These are phyloP conservation scores for Gryllus bimaculatus DNA, from an alignment of 1,140 invertebrate genomes.

Conservation along the genomic window DNA sequence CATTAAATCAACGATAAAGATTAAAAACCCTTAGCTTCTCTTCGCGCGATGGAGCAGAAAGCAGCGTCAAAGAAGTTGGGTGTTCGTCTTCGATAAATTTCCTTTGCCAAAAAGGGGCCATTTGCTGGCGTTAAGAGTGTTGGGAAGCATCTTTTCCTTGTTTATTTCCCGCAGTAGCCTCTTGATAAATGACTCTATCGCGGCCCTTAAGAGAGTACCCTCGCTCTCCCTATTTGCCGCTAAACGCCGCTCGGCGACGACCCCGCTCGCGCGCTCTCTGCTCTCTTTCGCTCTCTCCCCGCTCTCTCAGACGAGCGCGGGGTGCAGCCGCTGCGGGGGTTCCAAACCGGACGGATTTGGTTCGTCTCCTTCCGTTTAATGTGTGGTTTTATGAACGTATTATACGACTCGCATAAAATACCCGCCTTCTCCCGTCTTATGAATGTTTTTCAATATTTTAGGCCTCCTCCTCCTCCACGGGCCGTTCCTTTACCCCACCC, in stretches of 20 bases:
- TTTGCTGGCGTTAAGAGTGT: not conserved
- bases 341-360: no score
- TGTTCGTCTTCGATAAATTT: not conserved
- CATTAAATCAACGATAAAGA: not conserved
- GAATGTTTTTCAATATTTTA: slow-evolving; percentile 6
- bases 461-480: not conserved
- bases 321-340: no score
- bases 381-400: not conserved
- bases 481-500: not conserved
- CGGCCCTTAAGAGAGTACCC: no score
- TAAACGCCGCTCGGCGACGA: no score
- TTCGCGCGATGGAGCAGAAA: not conserved
- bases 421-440: not conserved
- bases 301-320: no score
- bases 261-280: no score
- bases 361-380: not conserved
- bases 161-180: not conserved
- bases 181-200: not conserved
- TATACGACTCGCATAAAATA: not conserved
- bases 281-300: no score
- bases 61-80: not conserved
- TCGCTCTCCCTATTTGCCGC: no score
- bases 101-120: not conserved
- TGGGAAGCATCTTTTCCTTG: not conserved
- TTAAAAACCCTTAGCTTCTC: not conserved